A percentile compares a stretch with the other conserved stretches of the same genome.
Evolutionary conservation across 2,888 invertebrate genomes (phyloP).

Genomic region (Erynnis tages): DNA sequence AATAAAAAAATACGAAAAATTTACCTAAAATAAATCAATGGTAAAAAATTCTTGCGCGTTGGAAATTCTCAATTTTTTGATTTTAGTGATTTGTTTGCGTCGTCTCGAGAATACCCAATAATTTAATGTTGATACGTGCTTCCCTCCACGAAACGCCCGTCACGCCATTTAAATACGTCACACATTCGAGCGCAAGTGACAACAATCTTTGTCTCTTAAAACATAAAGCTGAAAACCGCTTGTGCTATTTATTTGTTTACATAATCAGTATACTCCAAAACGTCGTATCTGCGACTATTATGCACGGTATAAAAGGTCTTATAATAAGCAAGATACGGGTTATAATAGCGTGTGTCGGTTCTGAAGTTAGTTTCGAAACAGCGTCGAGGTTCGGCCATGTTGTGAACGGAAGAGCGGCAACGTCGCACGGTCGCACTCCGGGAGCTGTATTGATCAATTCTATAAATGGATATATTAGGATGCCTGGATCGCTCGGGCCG

Average conservation of each 20-base stretch:
- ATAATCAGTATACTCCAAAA: background rate
- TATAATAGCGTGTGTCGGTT: background rate
- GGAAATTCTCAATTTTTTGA: too few relatives aligned
- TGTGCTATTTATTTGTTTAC: slow-evolving; percentile 3
- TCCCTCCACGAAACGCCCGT: slow-evolving; percentile 5
- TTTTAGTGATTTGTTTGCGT: too few relatives aligned
- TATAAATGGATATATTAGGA: slow-evolving; percentile 6
- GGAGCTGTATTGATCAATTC: slow-evolving; percentile 23
- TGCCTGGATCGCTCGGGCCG: too few relatives aligned
- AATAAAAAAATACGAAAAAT: too few relatives aligned
- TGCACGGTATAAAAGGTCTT: background rate
- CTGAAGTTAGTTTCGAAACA: background rate
- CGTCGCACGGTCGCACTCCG: slow-evolving; percentile 25
- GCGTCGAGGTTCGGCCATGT: slow-evolving; percentile 3
- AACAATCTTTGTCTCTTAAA: background rate
- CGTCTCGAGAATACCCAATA: too few relatives aligned
- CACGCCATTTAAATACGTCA: slow-evolving; percentile 18
- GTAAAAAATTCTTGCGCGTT: too few relatives aligned
- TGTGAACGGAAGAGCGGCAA: slow-evolving; percentile 29
- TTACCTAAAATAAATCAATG: too few relatives aligned
- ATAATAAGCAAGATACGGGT: background rate
- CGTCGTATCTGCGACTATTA: background rate
- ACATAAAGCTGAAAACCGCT: background rate
- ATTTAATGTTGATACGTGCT: slow-evolving; percentile 4
- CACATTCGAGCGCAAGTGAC: background rate